Conservation (phyloP, 2,797 vertebrate species). For the Anableps anableps region DNA sequence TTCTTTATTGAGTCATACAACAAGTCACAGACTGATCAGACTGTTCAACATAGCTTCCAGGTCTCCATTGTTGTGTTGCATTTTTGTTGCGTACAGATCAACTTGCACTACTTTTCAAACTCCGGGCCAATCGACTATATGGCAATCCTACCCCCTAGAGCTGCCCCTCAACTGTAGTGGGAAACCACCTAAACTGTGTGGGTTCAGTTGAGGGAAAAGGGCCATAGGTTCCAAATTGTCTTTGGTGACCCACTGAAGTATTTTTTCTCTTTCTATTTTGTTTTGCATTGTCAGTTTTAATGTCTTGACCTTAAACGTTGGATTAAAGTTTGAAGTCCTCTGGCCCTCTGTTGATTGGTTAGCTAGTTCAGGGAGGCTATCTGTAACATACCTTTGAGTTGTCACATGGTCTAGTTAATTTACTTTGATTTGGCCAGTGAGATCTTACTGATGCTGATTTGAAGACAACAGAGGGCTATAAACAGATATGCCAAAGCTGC, state of each 20-base stretch:
- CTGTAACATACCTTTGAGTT: background rate
- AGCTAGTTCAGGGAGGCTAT: background rate
- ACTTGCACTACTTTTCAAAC: background rate
- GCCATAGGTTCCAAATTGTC: background rate
- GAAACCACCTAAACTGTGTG: background rate
- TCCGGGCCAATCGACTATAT: too few relatives aligned
- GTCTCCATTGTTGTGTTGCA: too few relatives aligned
- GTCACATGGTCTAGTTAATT: background rate
- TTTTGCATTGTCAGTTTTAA: background rate
- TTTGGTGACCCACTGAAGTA: background rate
- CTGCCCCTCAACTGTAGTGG: background rate
- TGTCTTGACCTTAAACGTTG: background rate
- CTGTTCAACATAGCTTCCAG: too few relatives aligned
- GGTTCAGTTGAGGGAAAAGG: background rate
- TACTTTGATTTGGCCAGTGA: background rate
- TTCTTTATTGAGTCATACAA: background rate
- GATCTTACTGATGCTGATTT: background rate
- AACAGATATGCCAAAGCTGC: conserved; percentile 5
- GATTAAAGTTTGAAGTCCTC: background rate
- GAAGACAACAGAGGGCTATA: background rate
- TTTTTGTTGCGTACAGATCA: background rate
- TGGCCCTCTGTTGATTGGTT: background rate
- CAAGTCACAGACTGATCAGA: background rate
- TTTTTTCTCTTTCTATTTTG: background rate
- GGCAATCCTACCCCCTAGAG: too few relatives aligned